Conservation (phyloP, 30 jellyfish, hydroid and myxozoan species). For the Pelagia noctiluca region DNA sequence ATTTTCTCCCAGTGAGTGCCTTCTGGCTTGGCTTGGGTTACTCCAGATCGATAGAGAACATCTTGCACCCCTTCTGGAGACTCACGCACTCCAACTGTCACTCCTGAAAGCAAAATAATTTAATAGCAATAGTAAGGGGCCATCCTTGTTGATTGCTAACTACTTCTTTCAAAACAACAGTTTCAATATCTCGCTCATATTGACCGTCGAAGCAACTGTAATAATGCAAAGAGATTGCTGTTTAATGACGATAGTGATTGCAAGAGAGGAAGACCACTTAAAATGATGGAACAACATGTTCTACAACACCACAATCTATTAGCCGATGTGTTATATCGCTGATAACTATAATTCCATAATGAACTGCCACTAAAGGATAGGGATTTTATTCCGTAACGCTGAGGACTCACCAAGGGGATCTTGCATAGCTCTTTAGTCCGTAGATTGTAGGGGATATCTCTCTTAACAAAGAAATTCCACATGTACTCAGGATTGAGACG, state of each 20-base stretch:
- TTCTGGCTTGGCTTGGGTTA: constrained; percentile 83
- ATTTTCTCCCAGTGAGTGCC: constrained; percentile 82
- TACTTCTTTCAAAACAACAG: neutral
- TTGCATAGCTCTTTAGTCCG: constrained; percentile 15
- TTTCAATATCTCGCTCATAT: neutral
- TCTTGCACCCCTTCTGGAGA: constrained; percentile 67
- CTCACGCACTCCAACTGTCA: constrained; percentile 90
- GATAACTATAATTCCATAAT: constrained; percentile 2
- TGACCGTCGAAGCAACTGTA: neutral
- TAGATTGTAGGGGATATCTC: constrained; percentile 42
- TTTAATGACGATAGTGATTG: neutral
- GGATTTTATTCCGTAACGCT: constrained; percentile 43
- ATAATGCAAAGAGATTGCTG: neutral
- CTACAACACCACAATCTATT: neutral
- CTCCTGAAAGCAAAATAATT: constrained; percentile 51
- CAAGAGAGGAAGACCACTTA: neutral
- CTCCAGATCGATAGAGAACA: constrained; percentile 72
- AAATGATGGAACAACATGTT: too few relatives aligned
- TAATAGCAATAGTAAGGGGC: constrained; percentile 1
- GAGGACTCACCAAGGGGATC: constrained; percentile 3
- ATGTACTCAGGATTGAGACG: too few relatives aligned
- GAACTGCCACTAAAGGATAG: constrained; percentile 38
- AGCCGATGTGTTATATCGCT: neutral
- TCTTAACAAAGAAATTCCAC: too few relatives aligned
- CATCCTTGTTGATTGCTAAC: too few relatives aligned